Base-by-base conservation (phyloP, 92 coral and sea anemone species). In the Palythoa grandis region DNA sequence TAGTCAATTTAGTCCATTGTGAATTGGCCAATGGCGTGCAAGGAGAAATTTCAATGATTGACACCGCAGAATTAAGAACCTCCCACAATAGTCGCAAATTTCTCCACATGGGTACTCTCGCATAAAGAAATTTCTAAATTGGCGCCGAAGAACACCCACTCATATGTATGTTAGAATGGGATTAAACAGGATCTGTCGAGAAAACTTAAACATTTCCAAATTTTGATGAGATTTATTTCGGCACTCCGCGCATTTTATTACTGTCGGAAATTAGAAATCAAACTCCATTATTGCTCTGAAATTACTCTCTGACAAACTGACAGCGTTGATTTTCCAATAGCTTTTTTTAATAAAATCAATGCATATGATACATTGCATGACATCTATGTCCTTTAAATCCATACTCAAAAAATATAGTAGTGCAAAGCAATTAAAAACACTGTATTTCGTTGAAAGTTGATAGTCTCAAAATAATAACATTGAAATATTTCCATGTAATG, bases 281-380 rank as follows among this genome's bases (percentile, higher is more conserved):
- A 17, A 54, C 16, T 16, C 35, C 35, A 15, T 60, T 16, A 57
- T 77, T 57, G 69, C 50, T 35, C 24, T 23, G 5, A 14, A 77
- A 57, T 35, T 20, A 7, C 8, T 22, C 15, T 65, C 57, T 22
- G 5, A 65, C 61, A 39, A 63, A 22, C 48, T 52, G 85, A 43
- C 85, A 66, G 85, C 11, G 66, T 66, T 48, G 60, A 65, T 2
- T 40, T 61, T 80, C 12, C 22, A 80, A 65, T 67, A 80, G 43
- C n/a, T 20, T 53, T 80, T 29, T 43, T 43, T 43, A 43, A 43
- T 43, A 43, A 3, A 40, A 3, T 40, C 6, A 40, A 40, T 40
- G 47, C 4, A 40, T 40, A 40, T 80, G 85, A 79, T 65, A 65
- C 74, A 65, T 67, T 25, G 74, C 54, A 48, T 29, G 85, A 66